Evolutionary conservation across 2,888 invertebrate species (phyloP), one percentile per base, ranked within the genome.

Genomic region (Xylocampa areola): DNA sequence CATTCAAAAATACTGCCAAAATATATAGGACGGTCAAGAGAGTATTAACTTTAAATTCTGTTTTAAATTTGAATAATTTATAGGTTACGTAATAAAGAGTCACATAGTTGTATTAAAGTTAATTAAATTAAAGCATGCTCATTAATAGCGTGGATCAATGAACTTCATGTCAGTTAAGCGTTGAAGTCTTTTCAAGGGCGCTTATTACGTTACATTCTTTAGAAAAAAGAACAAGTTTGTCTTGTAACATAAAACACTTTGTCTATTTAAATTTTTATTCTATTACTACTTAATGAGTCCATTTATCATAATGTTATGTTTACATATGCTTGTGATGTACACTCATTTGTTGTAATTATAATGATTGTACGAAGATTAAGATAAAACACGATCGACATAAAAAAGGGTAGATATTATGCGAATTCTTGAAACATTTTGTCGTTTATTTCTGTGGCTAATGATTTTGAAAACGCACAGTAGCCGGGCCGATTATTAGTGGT

Each of bases 141-240:
- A 77, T 76, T 80, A 78, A 77, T 79, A 82, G 76, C 76, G 55
- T 40, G 74, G 89, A 84, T 86, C 90, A 89, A 81, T 88, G 89
- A 89, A 87, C 90, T 80, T 82, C 70, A 81, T 77, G 82, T 85
- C 81, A 82, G 84, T 82, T 80, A 85, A 85, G 89, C 91, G 91
- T 90, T 91, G 92, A 91, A 89, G 89, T 91, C 89, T 91, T 90
- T 91, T 91, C 91, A 91, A 92, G 92, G 92, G 89, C 92, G 89
- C 86, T 84, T 85, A 82, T 84, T 85, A 81, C 81, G 79, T 79
- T 80, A 83, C 78, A 76, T 75, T 78, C 73, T 70, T 79, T n/a
- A n/a, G n/a, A n/a, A n/a, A 84, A 86, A 87, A 62, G 84, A 78
- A 79, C 72, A 55, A 71, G 70, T 73, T 69, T 60, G 64, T 67